A percentile compares a stretch with the other conserved stretches of the same genome.
Evolutionary conservation across 2,888 invertebrate genomes (phyloP).

Genomic region (Charanyca ferruginea): DNA sequence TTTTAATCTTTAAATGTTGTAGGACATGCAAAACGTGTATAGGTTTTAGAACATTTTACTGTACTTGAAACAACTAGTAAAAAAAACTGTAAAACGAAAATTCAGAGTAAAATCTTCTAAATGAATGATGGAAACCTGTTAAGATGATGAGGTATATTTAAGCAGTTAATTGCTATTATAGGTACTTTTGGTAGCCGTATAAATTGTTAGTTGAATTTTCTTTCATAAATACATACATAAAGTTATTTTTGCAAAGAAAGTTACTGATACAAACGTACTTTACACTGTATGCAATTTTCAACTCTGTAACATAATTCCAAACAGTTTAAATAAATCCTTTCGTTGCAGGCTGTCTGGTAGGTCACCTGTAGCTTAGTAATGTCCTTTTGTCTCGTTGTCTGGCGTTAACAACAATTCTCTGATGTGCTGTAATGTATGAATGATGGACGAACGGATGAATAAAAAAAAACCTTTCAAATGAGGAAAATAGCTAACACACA

Average conservation of each 20-base stretch:
- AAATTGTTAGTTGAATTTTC: conserved; percentile 27
- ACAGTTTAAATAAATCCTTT: conserved; percentile 38
- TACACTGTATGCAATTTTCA: conserved; percentile 40
- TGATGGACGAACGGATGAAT: conserved; percentile 33
- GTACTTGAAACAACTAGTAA: neutral
- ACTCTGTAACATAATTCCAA: conserved; percentile 42
- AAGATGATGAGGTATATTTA: neutral
- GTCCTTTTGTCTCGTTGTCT: conserved; percentile 20
- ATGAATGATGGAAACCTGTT: neutral
- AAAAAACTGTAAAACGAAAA: neutral
- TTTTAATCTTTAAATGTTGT: conserved; percentile 7
- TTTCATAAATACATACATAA: conserved; percentile 1
- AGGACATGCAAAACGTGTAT: conserved; percentile 40
- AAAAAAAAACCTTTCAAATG: conserved; percentile 11
- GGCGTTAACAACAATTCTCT: conserved; percentile 21
- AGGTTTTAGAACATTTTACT: conserved; percentile 29
- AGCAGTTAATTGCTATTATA: conserved; percentile 1
- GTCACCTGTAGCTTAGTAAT: conserved; percentile 48
- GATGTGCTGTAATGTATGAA: conserved; percentile 48
- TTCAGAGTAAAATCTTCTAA: conserved; percentile 27
- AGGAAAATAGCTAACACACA: too few species aligned
- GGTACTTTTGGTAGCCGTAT: neutral
- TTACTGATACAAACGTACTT: conserved; percentile 48
- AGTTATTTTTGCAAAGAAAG: conserved; percentile 31
- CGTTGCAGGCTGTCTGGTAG: conserved; percentile 30